phyloP scores from a whole-genome alignment of 2,113 vertebrate species.

The Bubalus kerabau region DNA sequence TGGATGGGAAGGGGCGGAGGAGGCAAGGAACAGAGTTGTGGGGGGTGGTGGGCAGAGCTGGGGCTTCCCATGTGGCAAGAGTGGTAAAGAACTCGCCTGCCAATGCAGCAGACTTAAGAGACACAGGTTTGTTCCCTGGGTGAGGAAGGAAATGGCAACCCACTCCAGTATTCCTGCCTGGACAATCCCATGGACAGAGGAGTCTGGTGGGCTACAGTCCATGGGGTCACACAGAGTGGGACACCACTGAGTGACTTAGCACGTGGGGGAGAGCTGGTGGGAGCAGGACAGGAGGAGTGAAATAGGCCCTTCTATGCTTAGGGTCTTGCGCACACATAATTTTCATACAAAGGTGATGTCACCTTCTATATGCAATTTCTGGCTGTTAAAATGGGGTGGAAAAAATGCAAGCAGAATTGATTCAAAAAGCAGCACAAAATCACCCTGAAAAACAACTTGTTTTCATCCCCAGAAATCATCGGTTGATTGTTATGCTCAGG shows the following conservation, averaged over 20 bases:
- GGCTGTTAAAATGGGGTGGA: not conserved
- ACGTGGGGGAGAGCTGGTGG: accelerated
- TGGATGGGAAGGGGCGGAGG: not conserved
- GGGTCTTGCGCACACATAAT: not conserved
- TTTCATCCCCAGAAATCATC: not conserved
- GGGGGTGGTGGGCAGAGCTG: not conserved
- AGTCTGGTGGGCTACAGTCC: not conserved
- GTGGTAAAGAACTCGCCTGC: not conserved
- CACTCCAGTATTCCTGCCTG: not conserved
- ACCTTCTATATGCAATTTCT: not conserved
- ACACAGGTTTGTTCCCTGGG: not conserved
- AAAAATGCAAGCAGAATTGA: not conserved
- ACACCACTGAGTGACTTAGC: not conserved
- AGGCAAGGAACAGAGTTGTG: not conserved
- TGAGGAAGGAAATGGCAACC: not conserved
- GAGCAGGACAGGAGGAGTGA: not conserved
- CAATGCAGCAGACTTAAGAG: not conserved
- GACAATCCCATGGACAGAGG: not conserved
- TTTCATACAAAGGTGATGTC: not conserved
- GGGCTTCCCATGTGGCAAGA: not conserved
- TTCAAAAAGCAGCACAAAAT: not conserved
- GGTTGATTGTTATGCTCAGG: not conserved
- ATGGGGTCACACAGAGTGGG: not conserved
- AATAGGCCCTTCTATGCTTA: not conserved
- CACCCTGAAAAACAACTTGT: not conserved